These are phyloP conservation scores for Heterocephalus glaber DNA, from an alignment of 2,113 vertebrate species.

Conservation along the genomic window DNA sequence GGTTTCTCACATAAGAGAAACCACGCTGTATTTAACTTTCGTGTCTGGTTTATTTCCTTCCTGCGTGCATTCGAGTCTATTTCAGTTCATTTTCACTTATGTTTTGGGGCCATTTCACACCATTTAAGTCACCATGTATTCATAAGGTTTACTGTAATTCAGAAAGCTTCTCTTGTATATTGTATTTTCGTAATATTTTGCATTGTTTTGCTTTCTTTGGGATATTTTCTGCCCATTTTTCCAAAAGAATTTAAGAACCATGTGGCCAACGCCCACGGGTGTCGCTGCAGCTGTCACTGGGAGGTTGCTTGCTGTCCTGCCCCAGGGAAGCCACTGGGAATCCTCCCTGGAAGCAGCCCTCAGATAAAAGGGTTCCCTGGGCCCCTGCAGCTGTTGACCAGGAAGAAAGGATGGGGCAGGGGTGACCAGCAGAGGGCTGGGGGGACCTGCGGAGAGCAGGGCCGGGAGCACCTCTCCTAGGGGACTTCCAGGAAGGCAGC, in stretches of 20 bases:
- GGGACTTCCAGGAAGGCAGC: not conserved
- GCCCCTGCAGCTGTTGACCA: not conserved
- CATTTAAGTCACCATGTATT: not conserved
- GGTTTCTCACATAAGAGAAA: not conserved
- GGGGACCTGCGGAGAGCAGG: not conserved
- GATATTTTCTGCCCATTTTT: not conserved
- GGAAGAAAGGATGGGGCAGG: not conserved
- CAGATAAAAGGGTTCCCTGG: rapidly evolving
- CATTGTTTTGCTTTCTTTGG: not conserved
- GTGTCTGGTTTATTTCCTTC: not conserved
- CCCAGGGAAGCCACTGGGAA: not conserved
- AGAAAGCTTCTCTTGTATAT: rapidly evolving
- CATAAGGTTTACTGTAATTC: not conserved
- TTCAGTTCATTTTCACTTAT: not conserved
- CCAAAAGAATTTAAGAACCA: not conserved
- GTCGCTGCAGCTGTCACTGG: not conserved
- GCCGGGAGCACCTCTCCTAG: not conserved
- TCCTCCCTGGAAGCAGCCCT: not conserved
- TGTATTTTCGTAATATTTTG: not conserved
- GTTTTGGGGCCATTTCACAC: not conserved
- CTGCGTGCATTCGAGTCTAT: not conserved
- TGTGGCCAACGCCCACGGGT: not conserved
- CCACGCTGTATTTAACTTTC: not conserved
- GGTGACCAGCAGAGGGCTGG: not conserved
- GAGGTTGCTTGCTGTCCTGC: rapidly evolving